phyloP scores from a whole-genome alignment of 2,113 vertebrate genomes.

The Perca fluviatilis region DNA sequence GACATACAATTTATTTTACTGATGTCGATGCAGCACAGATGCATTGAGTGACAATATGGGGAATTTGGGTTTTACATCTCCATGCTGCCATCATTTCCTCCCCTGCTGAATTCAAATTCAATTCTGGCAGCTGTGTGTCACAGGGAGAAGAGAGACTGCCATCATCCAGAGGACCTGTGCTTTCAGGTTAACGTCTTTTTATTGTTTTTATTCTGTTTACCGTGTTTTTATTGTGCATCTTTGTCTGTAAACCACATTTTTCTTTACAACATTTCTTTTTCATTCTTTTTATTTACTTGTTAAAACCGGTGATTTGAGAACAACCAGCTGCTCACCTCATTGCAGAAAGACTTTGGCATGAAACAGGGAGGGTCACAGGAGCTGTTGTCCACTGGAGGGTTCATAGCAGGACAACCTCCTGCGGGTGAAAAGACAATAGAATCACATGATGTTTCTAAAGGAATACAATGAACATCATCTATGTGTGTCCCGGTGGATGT shows the following conservation, averaged over 20 bases:
- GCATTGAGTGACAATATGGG: conserved; percentile 35
- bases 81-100: conserved; percentile 39
- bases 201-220: conserved; percentile 27
- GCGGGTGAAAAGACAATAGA: conserved; percentile 69
- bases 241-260: conserved; percentile 7
- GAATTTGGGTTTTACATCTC: conserved; percentile 45
- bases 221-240: background rate
- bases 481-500: background rate
- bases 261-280: background rate
- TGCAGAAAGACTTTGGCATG: conserved; percentile 92
- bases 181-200: background rate
- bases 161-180: conserved; percentile 30
- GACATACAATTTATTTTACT: background rate
- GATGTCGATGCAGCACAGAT: background rate
- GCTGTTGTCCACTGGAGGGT: conserved; percentile 89
- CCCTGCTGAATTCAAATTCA: conserved; percentile 46
- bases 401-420: conserved; percentile 93
- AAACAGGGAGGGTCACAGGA: conserved; percentile 93
- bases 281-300: background rate
- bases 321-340: conserved; percentile 87
- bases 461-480: background rate
- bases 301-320: background rate
- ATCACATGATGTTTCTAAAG: background rate
- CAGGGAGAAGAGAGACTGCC: conserved; percentile 12
- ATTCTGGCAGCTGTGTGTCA: conserved; percentile 27